These are phyloP conservation scores for Sarcophilus harrisii DNA, from an alignment of 2,797 vertebrate genomes.

Conservation along the genomic window DNA sequence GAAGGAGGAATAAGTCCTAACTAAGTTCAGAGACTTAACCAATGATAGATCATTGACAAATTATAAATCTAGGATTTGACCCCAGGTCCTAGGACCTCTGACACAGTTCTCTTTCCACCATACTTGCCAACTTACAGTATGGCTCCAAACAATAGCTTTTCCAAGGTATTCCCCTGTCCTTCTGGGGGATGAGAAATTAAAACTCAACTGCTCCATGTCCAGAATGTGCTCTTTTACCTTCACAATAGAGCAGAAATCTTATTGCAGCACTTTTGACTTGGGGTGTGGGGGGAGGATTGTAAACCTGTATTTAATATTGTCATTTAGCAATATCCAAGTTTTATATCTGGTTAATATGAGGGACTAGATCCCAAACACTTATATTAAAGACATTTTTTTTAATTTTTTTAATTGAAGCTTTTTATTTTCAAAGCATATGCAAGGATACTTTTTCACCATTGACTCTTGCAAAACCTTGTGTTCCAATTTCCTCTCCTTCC, in stretches of 20 bases:
- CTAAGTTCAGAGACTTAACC: not conserved
- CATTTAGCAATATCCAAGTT: not conserved
- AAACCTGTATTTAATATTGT: not conserved
- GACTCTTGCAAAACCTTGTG: too few species aligned
- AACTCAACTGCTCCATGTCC: not conserved
- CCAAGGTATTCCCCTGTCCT: not conserved
- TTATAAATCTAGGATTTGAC: not conserved
- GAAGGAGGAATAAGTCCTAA: not conserved
- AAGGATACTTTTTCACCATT: too few species aligned
- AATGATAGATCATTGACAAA: not conserved
- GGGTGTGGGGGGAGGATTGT: not conserved
- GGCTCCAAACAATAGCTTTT: not conserved
- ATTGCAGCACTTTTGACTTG: not conserved
- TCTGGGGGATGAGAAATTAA: conserved; percentile 24
- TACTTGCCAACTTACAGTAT: not conserved
- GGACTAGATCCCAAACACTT: not conserved
- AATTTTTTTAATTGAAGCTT: too few species aligned
- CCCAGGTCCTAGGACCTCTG: not conserved
- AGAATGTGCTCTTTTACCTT: conserved; percentile 22
- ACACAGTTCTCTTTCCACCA: not conserved
- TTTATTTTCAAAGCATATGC: too few species aligned
- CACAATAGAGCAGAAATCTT: not conserved
- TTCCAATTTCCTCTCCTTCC: too few species aligned
- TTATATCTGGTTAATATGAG: not conserved
- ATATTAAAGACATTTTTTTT: not conserved